Base-by-base conservation (phyloP, 2,113 vertebrate species). In the Herpetotheres cachinnans region DNA sequence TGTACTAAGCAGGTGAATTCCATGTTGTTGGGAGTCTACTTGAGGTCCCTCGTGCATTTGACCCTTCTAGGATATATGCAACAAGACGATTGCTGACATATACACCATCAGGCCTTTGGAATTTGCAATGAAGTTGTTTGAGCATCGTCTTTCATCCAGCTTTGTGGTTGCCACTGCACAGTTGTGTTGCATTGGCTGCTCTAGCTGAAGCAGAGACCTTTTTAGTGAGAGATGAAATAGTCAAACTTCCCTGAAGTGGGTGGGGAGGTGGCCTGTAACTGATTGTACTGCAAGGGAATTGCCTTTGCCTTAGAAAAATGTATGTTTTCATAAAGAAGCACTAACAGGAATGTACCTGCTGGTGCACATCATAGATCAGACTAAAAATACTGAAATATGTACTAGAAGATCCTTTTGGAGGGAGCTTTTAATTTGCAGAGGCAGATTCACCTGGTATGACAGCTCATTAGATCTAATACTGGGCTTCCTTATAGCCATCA, bases 391-490 rank as follows among this genome's bases (percentile, higher is more conserved):
- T n/a, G 50, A 87, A 38, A 52, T 67, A 0, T 44, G 18, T 44
- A 6, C 38, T 76, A 29, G 9, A 47, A 91, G 50, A 82, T 67
- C 32, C 44, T 87, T 95, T 89, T 69, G 52, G 77, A 87, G 15
- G 47, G 52, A 90, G 49, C 11, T 93, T 79, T 96, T 42, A 63
- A 42, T 38, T 77, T 71, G 71, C 49, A 49, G 73, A 54, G 58
- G 52, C 82, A 82, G 56, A 50, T 61, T 91, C 44, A 87, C 82
- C 70, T 76, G 34, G 6, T 47, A 56, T 89, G 89, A 87, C 89
- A 95, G 91, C 30, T 96, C 84, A 82, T 92, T 95, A 95, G 87
- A 40, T 69, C 30, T 76, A 30, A 94, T 80, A 29, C 27, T 93
- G 44, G 54, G 8, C 40, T 87, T 85, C 70, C 81, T 91, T 40